A percentile compares a stretch with the other conserved stretches of the same genome.
These are phyloP conservation scores for cat (Felis catus) DNA, from an alignment of 2,113 vertebrate genomes.

Conservation along the genomic window F.catus_Fca126_mat1.0 CM031426.1:34144001-34144500, in stretches of 20 bases:
- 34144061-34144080: neutral
- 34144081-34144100: neutral
- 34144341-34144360: neutral
- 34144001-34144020: neutral
- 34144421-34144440: conserved; percentile 74
- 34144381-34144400: conserved; percentile 59
- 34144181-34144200: neutral
- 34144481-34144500: conserved; percentile 83
- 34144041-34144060: neutral
- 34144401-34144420: conserved; percentile 83
- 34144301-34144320: neutral
- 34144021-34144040: neutral
- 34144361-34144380: neutral
- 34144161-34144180: neutral
- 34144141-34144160: neutral
- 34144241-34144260: neutral
- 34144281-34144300: neutral
- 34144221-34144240: neutral
- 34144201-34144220: neutral
- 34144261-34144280: neutral
- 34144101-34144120: neutral
- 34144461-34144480: conserved; percentile 81
- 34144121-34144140: neutral
- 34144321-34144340: neutral
- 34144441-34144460: conserved; percentile 77